Conservation (phyloP, 2,797 vertebrate species). For the Dendrocincla fuliginosa region DNA sequence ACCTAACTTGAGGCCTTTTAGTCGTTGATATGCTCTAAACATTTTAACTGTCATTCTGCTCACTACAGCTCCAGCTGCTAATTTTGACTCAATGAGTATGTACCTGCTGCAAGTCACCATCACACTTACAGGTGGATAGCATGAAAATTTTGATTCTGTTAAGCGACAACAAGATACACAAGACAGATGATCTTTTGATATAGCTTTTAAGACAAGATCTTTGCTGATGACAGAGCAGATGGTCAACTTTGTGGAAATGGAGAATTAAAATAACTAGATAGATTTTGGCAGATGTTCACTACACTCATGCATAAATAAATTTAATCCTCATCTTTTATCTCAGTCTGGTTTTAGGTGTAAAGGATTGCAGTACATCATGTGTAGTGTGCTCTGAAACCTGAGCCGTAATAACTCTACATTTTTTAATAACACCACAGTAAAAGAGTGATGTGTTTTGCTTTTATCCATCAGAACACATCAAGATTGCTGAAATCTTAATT, state of each 20-base stretch:
- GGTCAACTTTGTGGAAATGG: constrained; percentile 19
- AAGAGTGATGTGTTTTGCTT: neutral
- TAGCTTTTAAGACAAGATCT: constrained; percentile 17
- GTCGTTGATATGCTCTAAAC: neutral
- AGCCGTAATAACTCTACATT: neutral
- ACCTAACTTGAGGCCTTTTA: neutral
- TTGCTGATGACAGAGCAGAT: constrained; percentile 47
- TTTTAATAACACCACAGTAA: neutral
- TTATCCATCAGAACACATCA: neutral
- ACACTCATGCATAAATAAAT: neutral
- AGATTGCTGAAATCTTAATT: neutral
- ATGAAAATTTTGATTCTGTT: constrained; percentile 23
- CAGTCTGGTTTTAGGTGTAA: neutral
- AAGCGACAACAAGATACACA: neutral
- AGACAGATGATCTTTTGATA: constrained; percentile 44
- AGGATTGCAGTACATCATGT: neutral
- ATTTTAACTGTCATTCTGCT: neutral
- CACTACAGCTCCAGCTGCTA: neutral
- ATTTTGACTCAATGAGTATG: neutral
- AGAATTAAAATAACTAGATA: constrained; percentile 23
- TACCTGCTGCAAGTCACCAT: constrained; percentile 18
- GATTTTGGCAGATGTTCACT: constrained; percentile 41
- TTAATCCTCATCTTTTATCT: neutral
- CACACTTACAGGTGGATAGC: constrained; percentile 32
- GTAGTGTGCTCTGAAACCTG: neutral